Conservation (phyloP, 2,797 vertebrate genomes). For the Parauchenoglanis punctatus region DNA sequence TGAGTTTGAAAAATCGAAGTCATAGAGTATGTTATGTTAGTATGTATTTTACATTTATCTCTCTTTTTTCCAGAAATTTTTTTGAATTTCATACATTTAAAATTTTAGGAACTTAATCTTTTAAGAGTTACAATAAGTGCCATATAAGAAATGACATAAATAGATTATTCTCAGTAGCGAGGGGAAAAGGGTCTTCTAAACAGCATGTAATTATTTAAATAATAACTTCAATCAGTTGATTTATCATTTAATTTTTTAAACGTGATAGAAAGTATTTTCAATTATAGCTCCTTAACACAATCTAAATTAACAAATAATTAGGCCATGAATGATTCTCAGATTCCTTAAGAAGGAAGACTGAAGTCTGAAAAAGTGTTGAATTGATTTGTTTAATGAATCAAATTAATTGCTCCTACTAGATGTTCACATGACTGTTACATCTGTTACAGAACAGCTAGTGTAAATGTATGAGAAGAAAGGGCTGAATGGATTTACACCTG, state of each 20-base stretch:
- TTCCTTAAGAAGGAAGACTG: background rate
- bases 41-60: background rate
- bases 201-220: background rate
- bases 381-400: background rate
- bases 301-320: background rate
- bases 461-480: background rate
- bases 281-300: background rate
- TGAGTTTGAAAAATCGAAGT: background rate
- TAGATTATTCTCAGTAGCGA: background rate
- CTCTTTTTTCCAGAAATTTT: background rate
- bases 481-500: background rate
- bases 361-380: background rate
- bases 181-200: no score
- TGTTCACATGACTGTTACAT: background rate
- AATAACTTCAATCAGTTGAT: no score
- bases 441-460: background rate
- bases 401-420: background rate
- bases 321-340: background rate
- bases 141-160: background rate
- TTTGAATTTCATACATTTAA: background rate
- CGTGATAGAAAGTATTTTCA: background rate
- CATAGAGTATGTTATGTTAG: background rate
- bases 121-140: background rate
- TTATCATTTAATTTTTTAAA: background rate
- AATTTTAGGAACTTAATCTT: background rate